Conservation (phyloP, 2,797 vertebrate species). For the Aldrovandia affinis region DNA sequence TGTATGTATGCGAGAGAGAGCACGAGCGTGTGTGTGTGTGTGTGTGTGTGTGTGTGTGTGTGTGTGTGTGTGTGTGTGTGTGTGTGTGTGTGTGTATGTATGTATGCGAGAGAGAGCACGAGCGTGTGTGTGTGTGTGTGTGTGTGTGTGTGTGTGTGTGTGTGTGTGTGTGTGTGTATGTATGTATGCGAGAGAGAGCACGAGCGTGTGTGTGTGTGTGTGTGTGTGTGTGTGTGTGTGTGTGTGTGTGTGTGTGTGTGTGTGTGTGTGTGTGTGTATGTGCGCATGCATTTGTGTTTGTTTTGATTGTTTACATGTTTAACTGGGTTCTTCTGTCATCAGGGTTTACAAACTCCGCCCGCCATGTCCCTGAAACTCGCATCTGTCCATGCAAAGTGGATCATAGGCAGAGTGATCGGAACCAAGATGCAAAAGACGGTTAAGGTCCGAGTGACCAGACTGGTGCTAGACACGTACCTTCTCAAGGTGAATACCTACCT, state of each 20-base stretch:
- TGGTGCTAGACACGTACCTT: conserved; percentile 90
- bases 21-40: conserved; percentile 6
- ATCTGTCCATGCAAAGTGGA: conserved; percentile 90
- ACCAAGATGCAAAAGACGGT: conserved; percentile 95
- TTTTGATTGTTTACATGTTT: neutral
- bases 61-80: neutral
- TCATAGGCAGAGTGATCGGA: conserved; percentile 92
- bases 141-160: neutral
- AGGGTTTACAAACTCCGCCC: neutral
- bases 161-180: neutral
- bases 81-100: too few species aligned
- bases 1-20: neutral
- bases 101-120: neutral
- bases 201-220: conserved; percentile 14
- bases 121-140: neutral
- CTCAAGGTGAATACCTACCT: conserved; percentile 76
- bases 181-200: too few species aligned
- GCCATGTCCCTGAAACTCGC: conserved; percentile 70
- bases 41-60: conserved; percentile 13
- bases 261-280: conserved; percentile 5
- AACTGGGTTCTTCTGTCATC: neutral
- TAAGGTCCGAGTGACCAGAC: conserved; percentile 92
- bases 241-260: conserved; percentile 7
- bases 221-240: conserved; percentile 8
- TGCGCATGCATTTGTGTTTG: neutral